A percentile compares a stretch with the other conserved stretches of the same genome.
phyloP scores from a whole-genome alignment of 1,140 invertebrate genomes.

The Elysia chlorotica region DNA sequence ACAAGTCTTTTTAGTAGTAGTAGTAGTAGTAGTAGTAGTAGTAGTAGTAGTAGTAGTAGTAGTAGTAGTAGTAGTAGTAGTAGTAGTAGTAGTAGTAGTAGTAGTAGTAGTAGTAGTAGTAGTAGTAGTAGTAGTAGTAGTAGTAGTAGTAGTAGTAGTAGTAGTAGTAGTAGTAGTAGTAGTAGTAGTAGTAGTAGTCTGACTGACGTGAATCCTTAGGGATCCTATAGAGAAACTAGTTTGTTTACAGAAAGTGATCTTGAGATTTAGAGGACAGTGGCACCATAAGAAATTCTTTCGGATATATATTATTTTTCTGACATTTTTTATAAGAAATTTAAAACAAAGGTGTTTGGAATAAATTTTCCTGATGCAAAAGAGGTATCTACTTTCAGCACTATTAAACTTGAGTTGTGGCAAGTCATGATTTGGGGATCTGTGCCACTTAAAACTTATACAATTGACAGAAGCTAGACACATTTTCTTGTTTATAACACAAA shows the following conservation, averaged over 20 bases:
- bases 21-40: not conserved
- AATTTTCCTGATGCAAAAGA: too few species aligned
- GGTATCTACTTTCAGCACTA: too few species aligned
- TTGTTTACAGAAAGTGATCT: not conserved
- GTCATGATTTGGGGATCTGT: too few species aligned
- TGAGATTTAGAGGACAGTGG: not conserved
- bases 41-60: not conserved
- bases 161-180: not conserved
- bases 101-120: not conserved
- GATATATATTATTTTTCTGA: too few species aligned
- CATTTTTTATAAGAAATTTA: not conserved
- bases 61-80: conserved; percentile 1
- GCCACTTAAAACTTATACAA: too few species aligned
- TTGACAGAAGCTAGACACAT: too few species aligned
- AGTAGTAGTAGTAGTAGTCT: not conserved
- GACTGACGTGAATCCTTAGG: not conserved
- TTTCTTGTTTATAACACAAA: too few species aligned
- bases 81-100: not conserved
- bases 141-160: not conserved
- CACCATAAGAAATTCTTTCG: too few species aligned
- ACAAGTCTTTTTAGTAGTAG: not conserved
- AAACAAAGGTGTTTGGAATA: not conserved
- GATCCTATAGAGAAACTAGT: not conserved
- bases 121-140: conserved; percentile 1
- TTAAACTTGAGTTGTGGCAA: too few species aligned